Evolutionary conservation across 64 coral and sea anemone genomes (phyloP).

Genomic region (Hydrozoanthus tunicans): DNA sequence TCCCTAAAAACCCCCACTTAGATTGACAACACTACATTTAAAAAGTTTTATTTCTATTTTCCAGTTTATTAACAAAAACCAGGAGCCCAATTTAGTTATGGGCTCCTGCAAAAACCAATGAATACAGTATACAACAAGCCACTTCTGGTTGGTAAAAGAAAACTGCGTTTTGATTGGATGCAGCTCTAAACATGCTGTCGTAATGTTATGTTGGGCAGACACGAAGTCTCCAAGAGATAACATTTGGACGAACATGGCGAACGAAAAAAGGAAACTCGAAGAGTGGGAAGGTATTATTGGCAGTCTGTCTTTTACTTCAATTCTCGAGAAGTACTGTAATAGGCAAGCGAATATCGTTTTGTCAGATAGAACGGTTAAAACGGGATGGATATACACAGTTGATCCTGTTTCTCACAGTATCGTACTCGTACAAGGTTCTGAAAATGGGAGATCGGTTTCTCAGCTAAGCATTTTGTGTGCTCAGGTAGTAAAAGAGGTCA

Average conservation of each 20-base stretch:
- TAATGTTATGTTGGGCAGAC: conserved; percentile 4
- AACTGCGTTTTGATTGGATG: no score
- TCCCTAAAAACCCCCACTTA: no score
- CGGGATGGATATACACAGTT: conserved; percentile 85
- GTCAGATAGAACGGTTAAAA: conserved; percentile 50
- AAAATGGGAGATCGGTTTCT: background rate
- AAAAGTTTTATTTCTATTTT: no score
- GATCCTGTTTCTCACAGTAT: conserved; percentile 84
- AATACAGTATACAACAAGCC: no score
- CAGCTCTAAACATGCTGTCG: no score
- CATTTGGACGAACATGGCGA: background rate
- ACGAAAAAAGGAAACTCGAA: background rate
- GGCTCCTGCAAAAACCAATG: no score
- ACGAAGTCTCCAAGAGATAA: background rate
- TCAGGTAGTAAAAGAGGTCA: conserved; percentile 48
- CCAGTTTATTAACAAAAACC: no score
- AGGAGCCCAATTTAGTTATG: no score
- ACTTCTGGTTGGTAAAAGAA: no score
- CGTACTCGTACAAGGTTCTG: conserved; percentile 56
- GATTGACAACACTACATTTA: no score
- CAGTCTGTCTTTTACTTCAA: background rate
- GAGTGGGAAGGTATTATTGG: no score
- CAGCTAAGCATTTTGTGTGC: conserved; percentile 56
- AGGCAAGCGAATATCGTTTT: conserved; percentile 58
- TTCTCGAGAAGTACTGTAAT: conserved; percentile 18